Percentiles rank a stretch among this genome's conserved stretches.
phyloP scores from a whole-genome alignment of 2,888 invertebrate species.

The Philopedon plagiatum region DNA sequence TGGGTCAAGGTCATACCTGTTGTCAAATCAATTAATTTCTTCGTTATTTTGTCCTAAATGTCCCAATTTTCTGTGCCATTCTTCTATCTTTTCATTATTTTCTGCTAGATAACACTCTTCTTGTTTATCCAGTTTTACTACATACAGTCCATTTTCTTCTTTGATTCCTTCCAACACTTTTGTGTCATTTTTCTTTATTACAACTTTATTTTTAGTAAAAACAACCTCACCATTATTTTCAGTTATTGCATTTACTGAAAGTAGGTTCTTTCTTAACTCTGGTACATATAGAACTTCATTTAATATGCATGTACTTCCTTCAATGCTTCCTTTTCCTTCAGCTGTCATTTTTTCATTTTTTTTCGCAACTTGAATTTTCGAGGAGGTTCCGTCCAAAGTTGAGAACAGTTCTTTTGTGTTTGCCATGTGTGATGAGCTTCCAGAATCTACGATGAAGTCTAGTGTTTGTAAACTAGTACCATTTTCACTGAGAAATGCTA shows the following conservation, averaged over 20 bases:
- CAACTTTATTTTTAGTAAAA: constrained; percentile 52
- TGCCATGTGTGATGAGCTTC: constrained; percentile 40
- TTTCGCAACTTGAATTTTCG: constrained; percentile 42
- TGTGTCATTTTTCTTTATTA: constrained; percentile 49
- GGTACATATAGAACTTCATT: constrained; percentile 51
- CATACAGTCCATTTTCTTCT: constrained; percentile 3
- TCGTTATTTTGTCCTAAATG: constrained; percentile 30
- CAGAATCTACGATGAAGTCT: constrained; percentile 41
- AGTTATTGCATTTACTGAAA: constrained; percentile 59
- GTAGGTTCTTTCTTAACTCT: constrained; percentile 56
- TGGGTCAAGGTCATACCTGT: not conserved
- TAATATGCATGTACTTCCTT: constrained; percentile 36
- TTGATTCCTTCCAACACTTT: constrained; percentile 48
- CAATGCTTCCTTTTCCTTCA: constrained; percentile 35
- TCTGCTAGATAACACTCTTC: too few relatives aligned
- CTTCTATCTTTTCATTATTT: constrained; percentile 31
- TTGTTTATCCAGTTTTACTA: too few relatives aligned
- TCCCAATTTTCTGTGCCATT: constrained; percentile 50
- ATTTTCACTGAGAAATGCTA: constrained; percentile 21
- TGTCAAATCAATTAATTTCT: constrained; percentile 7
- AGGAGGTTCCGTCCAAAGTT: constrained; percentile 4
- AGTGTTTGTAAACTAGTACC: not conserved
- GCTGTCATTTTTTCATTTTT: constrained; percentile 39
- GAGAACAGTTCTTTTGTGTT: constrained; percentile 32
- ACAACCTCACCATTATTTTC: constrained; percentile 55